Evolutionary conservation across 2,888 invertebrate species (phyloP).

Genomic region (Deroplatys truncata): DNA sequence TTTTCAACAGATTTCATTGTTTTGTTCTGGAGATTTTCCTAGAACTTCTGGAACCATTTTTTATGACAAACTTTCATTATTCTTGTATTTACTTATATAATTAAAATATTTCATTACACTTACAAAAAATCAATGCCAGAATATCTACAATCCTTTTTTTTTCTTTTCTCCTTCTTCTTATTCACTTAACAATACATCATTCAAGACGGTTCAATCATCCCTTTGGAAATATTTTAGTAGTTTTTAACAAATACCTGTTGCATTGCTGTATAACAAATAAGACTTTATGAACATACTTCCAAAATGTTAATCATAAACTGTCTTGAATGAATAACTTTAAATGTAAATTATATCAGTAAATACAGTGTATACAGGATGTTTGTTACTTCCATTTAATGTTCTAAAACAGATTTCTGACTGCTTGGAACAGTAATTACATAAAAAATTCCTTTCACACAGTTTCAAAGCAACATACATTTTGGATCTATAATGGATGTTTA

Average conservation of each 20-base stretch:
- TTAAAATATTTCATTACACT: not conserved
- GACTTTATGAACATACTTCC: not conserved
- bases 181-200: not conserved
- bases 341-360: not conserved
- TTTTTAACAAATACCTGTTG: not conserved
- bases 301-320: not conserved
- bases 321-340: not conserved
- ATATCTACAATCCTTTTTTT: not conserved
- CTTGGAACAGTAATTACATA: not conserved
- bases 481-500: not conserved
- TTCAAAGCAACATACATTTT: not conserved
- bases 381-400: not conserved
- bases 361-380: not conserved
- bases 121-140: not conserved
- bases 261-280: not conserved
- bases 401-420: not conserved
- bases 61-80: not conserved
- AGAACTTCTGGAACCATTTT: too few relatives aligned
- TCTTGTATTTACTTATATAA: not conserved
- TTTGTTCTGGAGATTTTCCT: too few relatives aligned
- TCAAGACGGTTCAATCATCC: not conserved
- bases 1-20: too few relatives aligned
- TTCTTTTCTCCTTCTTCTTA: not conserved
- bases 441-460: not conserved
- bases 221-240: not conserved